These are phyloP conservation scores for Melanogrammus aeglefinus DNA, from an alignment of 2,797 vertebrate genomes.

Conservation along the genomic window DNA sequence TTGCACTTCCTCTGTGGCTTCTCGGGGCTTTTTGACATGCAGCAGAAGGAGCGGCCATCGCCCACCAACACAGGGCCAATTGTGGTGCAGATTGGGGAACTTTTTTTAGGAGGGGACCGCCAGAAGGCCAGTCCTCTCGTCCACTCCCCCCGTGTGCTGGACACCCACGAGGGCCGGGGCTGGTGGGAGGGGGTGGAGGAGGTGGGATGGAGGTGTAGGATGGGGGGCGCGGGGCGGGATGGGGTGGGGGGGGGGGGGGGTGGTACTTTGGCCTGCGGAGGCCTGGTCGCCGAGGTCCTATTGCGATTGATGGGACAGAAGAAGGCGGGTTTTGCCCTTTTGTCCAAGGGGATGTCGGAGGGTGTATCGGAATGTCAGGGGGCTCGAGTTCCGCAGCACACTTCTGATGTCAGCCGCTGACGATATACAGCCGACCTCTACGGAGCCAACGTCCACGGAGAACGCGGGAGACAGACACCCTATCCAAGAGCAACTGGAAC, in stretches of 20 bases:
- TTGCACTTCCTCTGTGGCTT: constrained; percentile 81
- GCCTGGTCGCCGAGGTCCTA: constrained; percentile 47
- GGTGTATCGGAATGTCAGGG: constrained; percentile 68
- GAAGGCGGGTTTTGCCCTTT: constrained; percentile 56
- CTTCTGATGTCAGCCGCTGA: constrained; percentile 63
- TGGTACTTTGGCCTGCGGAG: constrained; percentile 39
- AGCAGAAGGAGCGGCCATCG: constrained; percentile 69
- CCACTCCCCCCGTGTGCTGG: constrained; percentile 65
- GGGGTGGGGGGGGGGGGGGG: constrained; percentile 35
- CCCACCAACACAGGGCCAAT: constrained; percentile 68
- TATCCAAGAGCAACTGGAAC: constrained; percentile 1
- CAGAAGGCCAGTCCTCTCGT: constrained; percentile 69
- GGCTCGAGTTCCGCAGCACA: constrained; percentile 60
- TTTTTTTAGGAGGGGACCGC: constrained; percentile 54
- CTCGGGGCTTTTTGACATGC: constrained; percentile 78
- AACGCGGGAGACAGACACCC: constrained; percentile 20
- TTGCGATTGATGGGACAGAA: constrained; percentile 64
- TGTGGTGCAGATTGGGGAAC: constrained; percentile 75
- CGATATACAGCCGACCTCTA: constrained; percentile 49
- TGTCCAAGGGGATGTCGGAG: constrained; percentile 63
- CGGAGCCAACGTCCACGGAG: constrained; percentile 36
- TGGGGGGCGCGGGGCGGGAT: too few relatives aligned
- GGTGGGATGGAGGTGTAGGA: background rate
- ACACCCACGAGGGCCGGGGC: constrained; percentile 52
- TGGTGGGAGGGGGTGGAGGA: background rate